Conservation (phyloP, 2,797 vertebrate genomes). For the Danio kyathit region DNA sequence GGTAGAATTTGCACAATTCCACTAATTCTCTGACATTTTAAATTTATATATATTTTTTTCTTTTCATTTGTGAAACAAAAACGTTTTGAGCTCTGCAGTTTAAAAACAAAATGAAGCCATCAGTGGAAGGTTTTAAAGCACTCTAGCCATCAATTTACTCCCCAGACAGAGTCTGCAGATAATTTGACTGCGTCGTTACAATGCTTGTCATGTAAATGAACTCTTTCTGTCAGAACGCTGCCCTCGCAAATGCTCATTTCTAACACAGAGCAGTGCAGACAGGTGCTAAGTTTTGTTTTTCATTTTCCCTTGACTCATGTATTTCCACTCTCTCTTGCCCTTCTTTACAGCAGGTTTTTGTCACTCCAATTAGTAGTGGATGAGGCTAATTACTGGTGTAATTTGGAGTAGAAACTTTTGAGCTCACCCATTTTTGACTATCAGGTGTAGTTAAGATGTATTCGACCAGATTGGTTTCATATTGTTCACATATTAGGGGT, state of each 20-base stretch:
- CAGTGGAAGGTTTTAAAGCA: background rate
- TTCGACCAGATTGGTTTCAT: too few relatives aligned
- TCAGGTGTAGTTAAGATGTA: too few relatives aligned
- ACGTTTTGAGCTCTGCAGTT: background rate
- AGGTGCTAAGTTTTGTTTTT: constrained; percentile 1
- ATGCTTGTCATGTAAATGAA: constrained; percentile 15
- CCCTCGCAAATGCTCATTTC: constrained; percentile 8
- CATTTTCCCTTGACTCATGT: background rate
- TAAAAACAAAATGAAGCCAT: background rate
- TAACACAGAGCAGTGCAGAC: constrained; percentile 8
- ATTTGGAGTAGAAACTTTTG: too few relatives aligned
- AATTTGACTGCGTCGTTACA: constrained; percentile 3
- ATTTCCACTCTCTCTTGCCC: background rate
- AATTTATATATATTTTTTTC: background rate
- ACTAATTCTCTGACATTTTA: background rate
- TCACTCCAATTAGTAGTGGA: too few relatives aligned
- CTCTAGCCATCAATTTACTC: background rate
- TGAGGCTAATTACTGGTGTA: too few relatives aligned
- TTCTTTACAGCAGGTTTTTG: too few relatives aligned
- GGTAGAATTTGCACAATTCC: background rate
- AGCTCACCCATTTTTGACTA: too few relatives aligned
- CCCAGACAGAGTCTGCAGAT: background rate
- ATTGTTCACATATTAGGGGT: too few relatives aligned
- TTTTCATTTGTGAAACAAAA: background rate
- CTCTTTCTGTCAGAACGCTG: constrained; percentile 12